phyloP scores from a whole-genome alignment of 2,888 invertebrate genomes.

The Coenonympha arcania region DNA sequence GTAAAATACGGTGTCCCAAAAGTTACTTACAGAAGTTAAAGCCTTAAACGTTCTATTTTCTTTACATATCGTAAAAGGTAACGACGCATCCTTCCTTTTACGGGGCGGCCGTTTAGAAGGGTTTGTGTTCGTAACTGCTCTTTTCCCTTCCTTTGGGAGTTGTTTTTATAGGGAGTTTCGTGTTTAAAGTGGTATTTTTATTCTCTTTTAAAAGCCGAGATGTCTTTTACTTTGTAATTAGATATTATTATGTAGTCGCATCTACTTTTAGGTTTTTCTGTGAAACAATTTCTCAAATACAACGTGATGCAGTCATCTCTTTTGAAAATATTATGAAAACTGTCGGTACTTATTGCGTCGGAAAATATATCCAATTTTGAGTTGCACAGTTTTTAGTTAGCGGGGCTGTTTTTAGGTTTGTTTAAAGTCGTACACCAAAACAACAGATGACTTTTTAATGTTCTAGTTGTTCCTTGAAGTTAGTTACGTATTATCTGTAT shows the following conservation, averaged over 20 bases:
- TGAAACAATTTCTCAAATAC: too few species aligned
- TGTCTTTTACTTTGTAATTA: background rate
- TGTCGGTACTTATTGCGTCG: too few species aligned
- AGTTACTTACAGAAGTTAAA: constrained; percentile 3
- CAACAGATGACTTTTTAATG: too few species aligned
- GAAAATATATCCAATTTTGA: too few species aligned
- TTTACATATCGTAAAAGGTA: constrained; percentile 14
- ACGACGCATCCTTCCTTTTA: constrained; percentile 10
- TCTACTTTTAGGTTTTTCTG: too few species aligned
- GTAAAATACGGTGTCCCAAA: constrained; percentile 5
- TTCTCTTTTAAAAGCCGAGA: background rate
- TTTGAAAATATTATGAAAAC: background rate
- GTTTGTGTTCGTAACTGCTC: constrained; percentile 3
- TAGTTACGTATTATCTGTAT: too few species aligned
- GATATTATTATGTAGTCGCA: too few species aligned
- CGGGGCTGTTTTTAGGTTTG: too few species aligned
- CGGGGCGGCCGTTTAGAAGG: constrained; percentile 2
- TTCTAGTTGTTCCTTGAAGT: too few species aligned
- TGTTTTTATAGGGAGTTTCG: constrained; percentile 1
- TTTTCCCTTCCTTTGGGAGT: background rate
- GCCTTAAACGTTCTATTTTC: constrained; percentile 8
- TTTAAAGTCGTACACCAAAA: too few species aligned
- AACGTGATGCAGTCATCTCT: too few species aligned
- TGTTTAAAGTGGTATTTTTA: background rate
- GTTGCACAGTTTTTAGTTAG: too few species aligned